Conservation (phyloP, 2,797 vertebrate genomes). For the Chelon labrosus region DNA sequence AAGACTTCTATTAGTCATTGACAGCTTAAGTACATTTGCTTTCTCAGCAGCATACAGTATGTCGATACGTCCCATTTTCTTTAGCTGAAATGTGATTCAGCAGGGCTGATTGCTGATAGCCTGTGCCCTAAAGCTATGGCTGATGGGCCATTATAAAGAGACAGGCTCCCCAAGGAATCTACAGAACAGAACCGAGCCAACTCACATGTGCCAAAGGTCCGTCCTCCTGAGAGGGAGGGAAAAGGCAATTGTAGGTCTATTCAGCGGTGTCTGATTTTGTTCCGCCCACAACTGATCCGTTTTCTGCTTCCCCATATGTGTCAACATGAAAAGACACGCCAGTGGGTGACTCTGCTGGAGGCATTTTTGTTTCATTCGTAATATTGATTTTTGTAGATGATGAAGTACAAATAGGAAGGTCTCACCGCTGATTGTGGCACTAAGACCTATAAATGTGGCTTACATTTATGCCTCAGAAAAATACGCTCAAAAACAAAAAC, state of each 20-base stretch:
- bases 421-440: conserved; percentile 11
- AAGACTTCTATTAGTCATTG: conserved; percentile 49
- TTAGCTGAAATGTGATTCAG: conserved; percentile 51
- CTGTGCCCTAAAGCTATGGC: conserved; percentile 42
- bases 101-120: conserved; percentile 47
- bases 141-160: conserved; percentile 59
- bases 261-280: conserved; percentile 28
- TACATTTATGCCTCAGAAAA: neutral
- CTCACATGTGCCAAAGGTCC: conserved; percentile 25
- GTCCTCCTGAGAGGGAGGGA: conserved; percentile 29
- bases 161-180: conserved; percentile 43
- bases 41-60: conserved; percentile 58
- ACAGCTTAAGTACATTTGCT: conserved; percentile 62
- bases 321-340: conserved; percentile 47
- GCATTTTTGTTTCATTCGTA: conserved; percentile 52
- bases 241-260: conserved; percentile 33
- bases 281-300: conserved; percentile 17
- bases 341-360: conserved; percentile 39
- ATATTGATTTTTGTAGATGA: conserved; percentile 52
- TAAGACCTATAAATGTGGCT: conserved; percentile 14
- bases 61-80: conserved; percentile 62
- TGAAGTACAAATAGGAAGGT: conserved; percentile 39
- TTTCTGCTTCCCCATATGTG: conserved; percentile 46
- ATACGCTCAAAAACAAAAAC: neutral
- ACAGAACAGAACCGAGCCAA: conserved; percentile 35